These are phyloP conservation scores for Mustela erminea DNA, from an alignment of 2,797 vertebrate genomes.

Conservation along the genomic window DNA sequence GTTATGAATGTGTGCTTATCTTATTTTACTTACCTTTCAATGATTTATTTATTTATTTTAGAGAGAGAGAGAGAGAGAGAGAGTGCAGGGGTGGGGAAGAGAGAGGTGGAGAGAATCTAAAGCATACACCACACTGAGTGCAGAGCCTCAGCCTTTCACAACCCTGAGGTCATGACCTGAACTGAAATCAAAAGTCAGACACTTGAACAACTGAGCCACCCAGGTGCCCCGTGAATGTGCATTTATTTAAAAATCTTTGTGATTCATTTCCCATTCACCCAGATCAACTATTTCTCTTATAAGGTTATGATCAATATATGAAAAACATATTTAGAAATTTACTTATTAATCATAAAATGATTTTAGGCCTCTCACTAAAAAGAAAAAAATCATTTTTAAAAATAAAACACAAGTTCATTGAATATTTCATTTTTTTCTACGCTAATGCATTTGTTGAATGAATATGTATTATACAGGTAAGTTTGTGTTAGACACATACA, in stretches of 20 bases:
- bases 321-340: neutral
- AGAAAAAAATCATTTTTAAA: neutral
- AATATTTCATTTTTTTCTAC: neutral
- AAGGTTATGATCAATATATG: slow-evolving; percentile 50
- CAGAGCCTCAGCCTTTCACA: too few relatives aligned
- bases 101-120: too few relatives aligned
- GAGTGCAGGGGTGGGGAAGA: too few relatives aligned
- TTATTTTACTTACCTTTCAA: neutral
- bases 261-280: neutral
- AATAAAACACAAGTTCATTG: neutral
- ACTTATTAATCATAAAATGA: neutral
- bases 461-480: neutral
- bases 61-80: too few relatives aligned
- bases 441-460: neutral
- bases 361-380: neutral
- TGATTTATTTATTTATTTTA: too few relatives aligned
- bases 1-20: slow-evolving; percentile 61
- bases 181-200: too few relatives aligned
- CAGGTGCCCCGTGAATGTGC: too few relatives aligned
- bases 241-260: neutral
- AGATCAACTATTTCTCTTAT: neutral
- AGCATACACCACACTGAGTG: too few relatives aligned
- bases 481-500: neutral
- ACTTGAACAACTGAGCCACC: too few relatives aligned
- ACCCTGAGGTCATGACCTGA: too few relatives aligned